Percentiles rank a stretch among this genome's conserved stretches.
These are phyloP conservation scores for Taphrorychus bicolor DNA, from an alignment of 2,888 invertebrate species.

Conservation along the genomic window DNA sequence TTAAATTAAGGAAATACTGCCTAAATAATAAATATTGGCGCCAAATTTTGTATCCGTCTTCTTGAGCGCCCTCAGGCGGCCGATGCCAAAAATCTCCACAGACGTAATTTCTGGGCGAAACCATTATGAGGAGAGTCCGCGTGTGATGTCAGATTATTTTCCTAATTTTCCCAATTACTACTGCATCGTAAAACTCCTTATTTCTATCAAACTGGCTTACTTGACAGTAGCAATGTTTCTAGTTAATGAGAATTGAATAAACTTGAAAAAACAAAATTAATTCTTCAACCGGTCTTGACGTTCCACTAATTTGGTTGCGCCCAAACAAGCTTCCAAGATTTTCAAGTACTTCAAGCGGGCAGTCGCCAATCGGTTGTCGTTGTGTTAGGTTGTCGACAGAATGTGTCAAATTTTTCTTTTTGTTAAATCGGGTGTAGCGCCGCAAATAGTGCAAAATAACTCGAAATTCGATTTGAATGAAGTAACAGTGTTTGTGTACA, in stretches of 20 bases:
- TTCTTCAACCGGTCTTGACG: conserved; percentile 39
- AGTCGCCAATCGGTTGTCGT: conserved; percentile 61
- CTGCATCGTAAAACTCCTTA: too few relatives aligned
- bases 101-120: conserved; percentile 42
- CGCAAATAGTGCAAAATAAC: conserved; percentile 54
- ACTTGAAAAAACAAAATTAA: not conserved
- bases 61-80: not conserved
- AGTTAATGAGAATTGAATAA: not conserved
- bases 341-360: conserved; percentile 55
- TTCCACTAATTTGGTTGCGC: conserved; percentile 54
- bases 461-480: conserved; percentile 50
- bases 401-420: conserved; percentile 61
- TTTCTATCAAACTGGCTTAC: too few relatives aligned
- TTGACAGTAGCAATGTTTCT: too few relatives aligned
- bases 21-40: conserved; percentile 18
- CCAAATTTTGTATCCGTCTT: conserved; percentile 33
- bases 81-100: not conserved
- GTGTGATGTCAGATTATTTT: conserved; percentile 40
- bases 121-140: conserved; percentile 42
- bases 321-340: conserved; percentile 62
- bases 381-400: conserved; percentile 59
- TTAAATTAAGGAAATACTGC: too few relatives aligned
- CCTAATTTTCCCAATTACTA: conserved; percentile 23
- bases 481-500: conserved; percentile 51
- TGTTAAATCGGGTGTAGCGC: conserved; percentile 57